These are phyloP conservation scores for Clitarchus hookeri DNA, from an alignment of 2,888 invertebrate species.

Conservation along the genomic window DNA sequence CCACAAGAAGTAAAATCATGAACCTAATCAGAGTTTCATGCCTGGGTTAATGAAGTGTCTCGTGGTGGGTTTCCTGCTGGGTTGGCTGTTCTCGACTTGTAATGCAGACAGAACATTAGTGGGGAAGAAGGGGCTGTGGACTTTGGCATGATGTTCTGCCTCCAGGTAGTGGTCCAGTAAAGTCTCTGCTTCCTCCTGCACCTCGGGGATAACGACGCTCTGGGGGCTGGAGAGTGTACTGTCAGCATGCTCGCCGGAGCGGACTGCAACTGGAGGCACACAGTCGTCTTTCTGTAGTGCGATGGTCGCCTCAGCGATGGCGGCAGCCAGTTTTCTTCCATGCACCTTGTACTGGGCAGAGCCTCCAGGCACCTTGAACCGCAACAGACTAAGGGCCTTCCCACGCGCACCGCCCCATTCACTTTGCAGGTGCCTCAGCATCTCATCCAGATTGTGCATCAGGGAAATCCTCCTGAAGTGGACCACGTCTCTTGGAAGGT, in stretches of 20 bases:
- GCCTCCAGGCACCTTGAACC: neutral
- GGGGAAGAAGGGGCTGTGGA: neutral
- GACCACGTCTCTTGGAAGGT: conserved; percentile 51
- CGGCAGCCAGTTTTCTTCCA: neutral
- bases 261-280: too few relatives aligned
- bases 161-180: neutral
- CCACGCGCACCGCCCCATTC: neutral
- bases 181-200: neutral
- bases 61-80: neutral
- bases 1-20: too few relatives aligned
- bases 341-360: neutral
- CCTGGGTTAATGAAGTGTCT: neutral
- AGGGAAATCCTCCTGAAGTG: conserved; percentile 49
- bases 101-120: neutral
- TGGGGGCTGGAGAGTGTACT: neutral
- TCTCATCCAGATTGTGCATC: conserved; percentile 49
- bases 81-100: neutral
- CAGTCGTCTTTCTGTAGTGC: neutral
- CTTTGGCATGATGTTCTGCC: neutral
- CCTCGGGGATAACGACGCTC: neutral
- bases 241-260: neutral
- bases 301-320: neutral
- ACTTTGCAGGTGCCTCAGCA: conserved; percentile 33
- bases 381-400: neutral
- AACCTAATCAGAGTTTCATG: neutral